Evolutionary conservation across 2,888 invertebrate species (phyloP).

Genomic region (Cephus sareptanus): DNA sequence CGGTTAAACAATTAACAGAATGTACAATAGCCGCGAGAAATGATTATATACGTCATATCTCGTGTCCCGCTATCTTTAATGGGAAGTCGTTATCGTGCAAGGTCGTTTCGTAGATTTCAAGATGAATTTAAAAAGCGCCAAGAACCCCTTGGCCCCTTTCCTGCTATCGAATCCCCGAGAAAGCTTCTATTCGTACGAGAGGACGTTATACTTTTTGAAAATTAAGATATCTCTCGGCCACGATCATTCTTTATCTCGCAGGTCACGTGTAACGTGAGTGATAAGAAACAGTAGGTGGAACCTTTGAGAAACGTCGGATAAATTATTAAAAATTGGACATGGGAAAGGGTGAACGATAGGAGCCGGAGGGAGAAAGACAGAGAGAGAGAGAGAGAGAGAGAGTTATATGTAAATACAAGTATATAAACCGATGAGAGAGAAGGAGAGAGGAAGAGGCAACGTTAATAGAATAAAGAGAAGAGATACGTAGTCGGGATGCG

Average conservation of each 20-base stretch:
- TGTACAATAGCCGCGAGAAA: conserved; percentile 51
- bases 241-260: background rate
- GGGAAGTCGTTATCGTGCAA: background rate
- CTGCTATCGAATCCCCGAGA: background rate
- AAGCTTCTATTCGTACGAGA: background rate
- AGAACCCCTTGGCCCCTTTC: background rate
- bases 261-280: background rate
- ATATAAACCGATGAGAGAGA: background rate
- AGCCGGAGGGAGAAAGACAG: background rate
- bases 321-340: background rate
- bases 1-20: conserved; percentile 62
- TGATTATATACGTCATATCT: background rate
- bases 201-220: background rate
- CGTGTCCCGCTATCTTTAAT: background rate
- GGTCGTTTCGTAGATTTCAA: background rate
- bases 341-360: background rate
- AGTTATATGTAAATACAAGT: conserved; percentile 12
- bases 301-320: background rate
- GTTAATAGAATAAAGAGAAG: conserved; percentile 3
- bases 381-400: background rate
- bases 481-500: background rate
- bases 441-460: background rate
- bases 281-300: background rate
- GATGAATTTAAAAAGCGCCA: background rate
- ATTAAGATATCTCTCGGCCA: background rate